Percentiles rank a stretch among this genome's conserved stretches.
These are phyloP conservation scores for Acipenser transmontanus DNA, from an alignment of 2,797 vertebrate species.

Conservation along the genomic window DNA sequence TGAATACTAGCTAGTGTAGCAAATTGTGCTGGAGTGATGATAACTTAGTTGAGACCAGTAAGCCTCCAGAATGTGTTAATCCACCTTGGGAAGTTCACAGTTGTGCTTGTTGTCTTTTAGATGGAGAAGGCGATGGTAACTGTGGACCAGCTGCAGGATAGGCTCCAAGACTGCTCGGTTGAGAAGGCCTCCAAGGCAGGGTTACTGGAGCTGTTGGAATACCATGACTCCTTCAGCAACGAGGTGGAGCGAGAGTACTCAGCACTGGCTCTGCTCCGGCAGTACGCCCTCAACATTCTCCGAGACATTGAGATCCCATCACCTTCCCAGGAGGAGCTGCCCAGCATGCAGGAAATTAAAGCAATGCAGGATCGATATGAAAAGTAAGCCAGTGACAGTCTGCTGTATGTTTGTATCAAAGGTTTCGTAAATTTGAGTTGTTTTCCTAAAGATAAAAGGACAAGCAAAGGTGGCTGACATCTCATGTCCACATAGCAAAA, in stretches of 20 bases:
- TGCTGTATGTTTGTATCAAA: background rate
- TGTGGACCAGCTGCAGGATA: constrained; percentile 70
- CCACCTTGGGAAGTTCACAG: too few relatives aligned
- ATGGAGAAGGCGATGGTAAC: constrained; percentile 70
- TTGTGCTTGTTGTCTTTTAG: constrained; percentile 43
- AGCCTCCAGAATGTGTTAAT: too few relatives aligned
- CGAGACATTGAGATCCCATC: constrained; percentile 65
- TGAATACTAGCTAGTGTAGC: too few relatives aligned
- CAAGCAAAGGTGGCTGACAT: too few relatives aligned
- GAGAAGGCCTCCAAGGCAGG: constrained; percentile 84
- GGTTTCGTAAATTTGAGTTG: too few relatives aligned
- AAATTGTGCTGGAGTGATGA: too few relatives aligned
- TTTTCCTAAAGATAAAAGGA: too few relatives aligned
- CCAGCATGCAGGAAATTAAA: constrained; percentile 67
- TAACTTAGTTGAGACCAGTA: too few relatives aligned
- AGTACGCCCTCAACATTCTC: constrained; percentile 65
- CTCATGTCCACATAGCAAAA: too few relatives aligned
- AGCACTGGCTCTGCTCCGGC: constrained; percentile 68
- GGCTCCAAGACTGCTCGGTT: constrained; percentile 73
- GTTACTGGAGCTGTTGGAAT: constrained; percentile 74
- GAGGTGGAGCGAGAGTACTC: constrained; percentile 79
- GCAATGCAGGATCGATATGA: constrained; percentile 79
- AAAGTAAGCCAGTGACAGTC: constrained; percentile 54
- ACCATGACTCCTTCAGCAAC: constrained; percentile 67
- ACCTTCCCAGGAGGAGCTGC: constrained; percentile 53